Percentiles rank a stretch among this genome's conserved stretches.
Evolutionary conservation across 2,888 invertebrate genomes (phyloP).

Genomic region (Polydrusus pterygomalis): DNA sequence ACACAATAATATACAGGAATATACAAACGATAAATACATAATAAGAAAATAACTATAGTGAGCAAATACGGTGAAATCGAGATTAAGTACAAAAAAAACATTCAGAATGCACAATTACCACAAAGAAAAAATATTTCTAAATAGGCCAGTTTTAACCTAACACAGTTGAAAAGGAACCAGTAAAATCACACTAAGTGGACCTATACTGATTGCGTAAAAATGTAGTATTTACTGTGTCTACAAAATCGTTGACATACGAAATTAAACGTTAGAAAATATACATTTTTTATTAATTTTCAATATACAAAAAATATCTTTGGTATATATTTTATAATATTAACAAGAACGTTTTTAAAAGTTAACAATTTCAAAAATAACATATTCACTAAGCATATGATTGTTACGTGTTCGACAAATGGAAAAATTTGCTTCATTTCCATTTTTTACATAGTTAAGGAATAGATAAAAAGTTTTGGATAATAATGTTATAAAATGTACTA

Average conservation of each 20-base stretch:
- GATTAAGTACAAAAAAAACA: conserved; percentile 57
- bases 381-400: conserved; percentile 59
- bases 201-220: background rate
- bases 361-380: conserved; percentile 62
- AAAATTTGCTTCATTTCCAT: conserved; percentile 15
- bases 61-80: conserved; percentile 61
- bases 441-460: conserved; percentile 7
- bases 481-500: too few species aligned
- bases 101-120: conserved; percentile 54
- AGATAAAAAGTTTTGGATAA: conserved; percentile 17
- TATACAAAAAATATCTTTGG: conserved; percentile 72
- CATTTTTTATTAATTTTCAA: conserved; percentile 66
- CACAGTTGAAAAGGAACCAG: conserved; percentile 15
- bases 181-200: conserved; percentile 60
- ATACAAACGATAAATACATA: conserved; percentile 62
- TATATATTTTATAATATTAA: conserved; percentile 69
- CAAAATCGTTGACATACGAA: conserved; percentile 60
- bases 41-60: conserved; percentile 61
- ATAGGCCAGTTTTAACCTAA: conserved; percentile 47
- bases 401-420: conserved; percentile 40
- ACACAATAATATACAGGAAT: conserved; percentile 60
- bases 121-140: conserved; percentile 42
- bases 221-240: conserved; percentile 55
- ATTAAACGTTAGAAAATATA: conserved; percentile 67
- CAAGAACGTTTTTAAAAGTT: conserved; percentile 64